These are phyloP conservation scores for Macropodus opercularis DNA, from an alignment of 2,797 vertebrate genomes.

Conservation along the genomic window DNA sequence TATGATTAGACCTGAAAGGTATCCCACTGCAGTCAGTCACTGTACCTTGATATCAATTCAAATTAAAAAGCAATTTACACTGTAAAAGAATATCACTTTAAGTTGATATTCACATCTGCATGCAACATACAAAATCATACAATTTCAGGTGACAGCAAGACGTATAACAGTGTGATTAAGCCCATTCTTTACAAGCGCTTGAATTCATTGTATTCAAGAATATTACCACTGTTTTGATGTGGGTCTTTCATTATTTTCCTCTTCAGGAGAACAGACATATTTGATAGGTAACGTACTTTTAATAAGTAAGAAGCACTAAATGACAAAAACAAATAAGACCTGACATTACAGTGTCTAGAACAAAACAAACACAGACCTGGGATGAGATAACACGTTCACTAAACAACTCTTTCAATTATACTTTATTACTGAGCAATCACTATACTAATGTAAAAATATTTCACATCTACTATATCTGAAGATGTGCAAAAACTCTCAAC, in stretches of 20 bases:
- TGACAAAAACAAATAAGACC: too few relatives aligned
- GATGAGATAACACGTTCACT: background rate
- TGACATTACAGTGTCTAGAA: background rate
- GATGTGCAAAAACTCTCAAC: too few relatives aligned
- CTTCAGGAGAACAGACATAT: background rate
- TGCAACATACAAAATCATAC: constrained; percentile 72
- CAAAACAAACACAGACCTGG: background rate
- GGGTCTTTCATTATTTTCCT: constrained; percentile 30
- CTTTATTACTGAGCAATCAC: background rate
- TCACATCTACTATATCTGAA: background rate
- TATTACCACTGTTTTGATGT: constrained; percentile 71
- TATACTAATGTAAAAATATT: background rate
- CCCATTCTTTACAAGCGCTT: constrained; percentile 58
- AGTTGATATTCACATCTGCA: constrained; percentile 74
- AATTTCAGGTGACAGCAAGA: constrained; percentile 66
- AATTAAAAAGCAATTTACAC: constrained; percentile 34
- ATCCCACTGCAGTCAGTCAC: background rate
- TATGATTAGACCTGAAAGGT: background rate
- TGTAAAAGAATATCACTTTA: constrained; percentile 62
- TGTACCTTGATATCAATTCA: constrained; percentile 16
- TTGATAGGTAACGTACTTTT: background rate
- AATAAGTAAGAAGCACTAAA: background rate
- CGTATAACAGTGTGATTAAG: constrained; percentile 60
- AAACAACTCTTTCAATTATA: constrained; percentile 9
- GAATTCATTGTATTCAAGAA: constrained; percentile 57